Evolutionary conservation across 2,888 invertebrate species (phyloP).

Genomic region (Chouioia cunea): DNA sequence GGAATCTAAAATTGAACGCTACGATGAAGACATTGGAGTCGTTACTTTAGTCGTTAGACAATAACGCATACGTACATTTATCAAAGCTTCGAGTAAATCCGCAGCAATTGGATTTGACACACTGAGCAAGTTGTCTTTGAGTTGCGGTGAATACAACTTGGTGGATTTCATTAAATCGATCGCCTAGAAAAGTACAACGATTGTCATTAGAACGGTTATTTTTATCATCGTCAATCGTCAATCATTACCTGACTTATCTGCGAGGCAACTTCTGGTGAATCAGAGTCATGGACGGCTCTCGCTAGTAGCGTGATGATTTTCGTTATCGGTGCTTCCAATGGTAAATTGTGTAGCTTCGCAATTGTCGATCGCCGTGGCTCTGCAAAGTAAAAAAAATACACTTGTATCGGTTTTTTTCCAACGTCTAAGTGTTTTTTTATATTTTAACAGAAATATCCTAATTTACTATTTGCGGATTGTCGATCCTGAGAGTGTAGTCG

Average conservation of each 20-base stretch:
- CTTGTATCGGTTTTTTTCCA: background rate
- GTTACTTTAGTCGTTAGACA: background rate
- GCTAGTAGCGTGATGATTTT: slow-evolving; percentile 81
- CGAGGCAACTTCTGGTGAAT: slow-evolving; percentile 70
- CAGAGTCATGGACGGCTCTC: slow-evolving; percentile 69
- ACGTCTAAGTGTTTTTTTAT: background rate
- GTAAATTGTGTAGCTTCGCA: slow-evolving; percentile 89
- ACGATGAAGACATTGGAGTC: too few species aligned
- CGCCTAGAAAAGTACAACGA: slow-evolving; percentile 72
- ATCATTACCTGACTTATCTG: slow-evolving; percentile 67
- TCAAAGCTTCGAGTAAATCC: slow-evolving; percentile 90
- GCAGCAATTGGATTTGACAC: slow-evolving; percentile 87
- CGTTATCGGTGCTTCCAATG: slow-evolving; percentile 94
- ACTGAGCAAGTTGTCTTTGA: slow-evolving; percentile 77
- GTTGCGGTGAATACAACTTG: slow-evolving; percentile 90
- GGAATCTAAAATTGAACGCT: slow-evolving; percentile 76
- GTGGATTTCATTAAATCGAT: slow-evolving; percentile 91
- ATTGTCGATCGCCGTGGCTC: slow-evolving; percentile 82
- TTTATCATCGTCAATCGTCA: background rate
- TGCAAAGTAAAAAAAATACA: slow-evolving; percentile 40
- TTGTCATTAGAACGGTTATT: slow-evolving; percentile 6
- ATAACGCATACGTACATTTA: slow-evolving; percentile 77
- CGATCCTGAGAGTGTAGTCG: slow-evolving; percentile 17
- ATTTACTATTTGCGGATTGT: background rate
- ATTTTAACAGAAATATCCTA: too few species aligned